phyloP scores from a whole-genome alignment of 2,797 vertebrate species.

The Pseudochirops cupreus region DNA sequence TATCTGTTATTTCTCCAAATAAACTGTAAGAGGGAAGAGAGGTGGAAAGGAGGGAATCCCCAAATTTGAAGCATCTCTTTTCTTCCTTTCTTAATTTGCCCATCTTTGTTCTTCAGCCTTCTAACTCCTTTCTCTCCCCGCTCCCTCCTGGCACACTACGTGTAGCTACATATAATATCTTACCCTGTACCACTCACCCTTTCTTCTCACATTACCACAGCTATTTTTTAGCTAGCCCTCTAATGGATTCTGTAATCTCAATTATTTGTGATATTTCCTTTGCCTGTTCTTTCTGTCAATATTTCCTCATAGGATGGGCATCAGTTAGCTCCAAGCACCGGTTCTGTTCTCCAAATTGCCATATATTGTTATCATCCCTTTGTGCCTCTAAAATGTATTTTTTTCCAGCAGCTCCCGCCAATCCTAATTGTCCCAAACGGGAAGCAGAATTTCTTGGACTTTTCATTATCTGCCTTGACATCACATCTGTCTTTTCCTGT shows the following conservation, averaged over 20 bases:
- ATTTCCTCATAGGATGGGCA: not conserved
- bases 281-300: not conserved
- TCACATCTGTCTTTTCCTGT: conserved; percentile 49
- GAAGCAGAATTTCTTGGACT: conserved; percentile 36
- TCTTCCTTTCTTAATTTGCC: not conserved
- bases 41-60: not conserved
- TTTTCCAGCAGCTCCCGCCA: conserved; percentile 10
- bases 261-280: not conserved
- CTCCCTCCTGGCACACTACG: no score
- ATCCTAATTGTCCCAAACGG: conserved; percentile 39
- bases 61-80: not conserved
- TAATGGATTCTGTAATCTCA: not conserved
- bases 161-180: not conserved
- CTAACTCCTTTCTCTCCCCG: not conserved
- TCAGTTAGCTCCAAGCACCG: not conserved
- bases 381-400: not conserved
- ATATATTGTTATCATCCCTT: not conserved
- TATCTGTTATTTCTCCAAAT: not conserved
- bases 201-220: no score
- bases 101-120: not conserved
- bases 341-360: not conserved
- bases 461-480: conserved; percentile 19
- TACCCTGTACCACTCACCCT: not conserved
- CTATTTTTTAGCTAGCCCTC: not conserved
- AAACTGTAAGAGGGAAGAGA: not conserved